Conservation (phyloP, 2,113 vertebrate genomes). For the Hypomesus transpacificus region DNA sequence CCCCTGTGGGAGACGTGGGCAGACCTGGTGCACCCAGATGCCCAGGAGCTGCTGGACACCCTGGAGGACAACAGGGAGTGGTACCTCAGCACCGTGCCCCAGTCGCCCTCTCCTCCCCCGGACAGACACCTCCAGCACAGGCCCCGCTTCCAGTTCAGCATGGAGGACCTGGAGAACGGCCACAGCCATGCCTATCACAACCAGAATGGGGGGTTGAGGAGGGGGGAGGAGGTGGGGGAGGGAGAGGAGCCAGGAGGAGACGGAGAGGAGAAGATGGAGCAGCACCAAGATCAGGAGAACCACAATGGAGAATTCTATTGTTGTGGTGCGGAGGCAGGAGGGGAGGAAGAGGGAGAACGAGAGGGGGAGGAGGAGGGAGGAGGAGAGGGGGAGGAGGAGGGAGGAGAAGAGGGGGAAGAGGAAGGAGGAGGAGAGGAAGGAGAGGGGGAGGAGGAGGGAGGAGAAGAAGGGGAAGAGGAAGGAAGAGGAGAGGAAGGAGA, state of each 20-base stretch:
- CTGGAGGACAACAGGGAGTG: slow-evolving; percentile 90
- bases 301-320: background rate
- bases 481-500: background rate
- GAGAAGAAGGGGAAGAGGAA: background rate
- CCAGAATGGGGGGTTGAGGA: background rate
- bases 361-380: background rate
- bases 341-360: slow-evolving; percentile 2
- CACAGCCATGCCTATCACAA: slow-evolving; percentile 60
- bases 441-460: background rate
- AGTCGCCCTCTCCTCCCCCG: slow-evolving; percentile 72
- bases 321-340: background rate
- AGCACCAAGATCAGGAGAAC: background rate
- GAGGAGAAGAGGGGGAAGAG: background rate
- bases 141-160: slow-evolving; percentile 73
- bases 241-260: background rate
- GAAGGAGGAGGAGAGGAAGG: background rate
- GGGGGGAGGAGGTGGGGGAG: slow-evolving; percentile 15
- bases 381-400: background rate
- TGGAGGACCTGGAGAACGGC: slow-evolving; percentile 74
- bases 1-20: slow-evolving; percentile 92
- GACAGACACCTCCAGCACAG: slow-evolving; percentile 52
- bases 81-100: slow-evolving; percentile 88
- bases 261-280: background rate
- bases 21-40: slow-evolving; percentile 84
- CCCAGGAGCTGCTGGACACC: slow-evolving; percentile 86